Conservation (phyloP, 1,140 invertebrate species). For the Alviniconcha marisindica region DNA sequence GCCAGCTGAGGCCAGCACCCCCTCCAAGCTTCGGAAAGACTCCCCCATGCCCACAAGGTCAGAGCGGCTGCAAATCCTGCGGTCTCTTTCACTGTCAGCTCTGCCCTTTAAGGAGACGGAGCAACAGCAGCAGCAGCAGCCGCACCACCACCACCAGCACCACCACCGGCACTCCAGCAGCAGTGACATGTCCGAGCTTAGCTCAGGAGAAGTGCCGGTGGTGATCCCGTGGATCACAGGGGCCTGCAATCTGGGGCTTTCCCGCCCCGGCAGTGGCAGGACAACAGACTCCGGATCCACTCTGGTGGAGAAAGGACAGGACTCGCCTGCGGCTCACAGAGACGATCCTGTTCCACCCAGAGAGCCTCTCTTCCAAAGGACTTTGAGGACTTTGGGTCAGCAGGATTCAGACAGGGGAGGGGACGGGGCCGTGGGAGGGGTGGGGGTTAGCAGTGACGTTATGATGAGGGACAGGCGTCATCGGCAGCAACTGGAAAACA, state of each 20-base stretch:
- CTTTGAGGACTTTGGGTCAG: not conserved
- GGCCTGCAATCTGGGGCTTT: not conserved
- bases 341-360: not conserved
- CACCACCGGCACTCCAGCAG: conserved; percentile 47
- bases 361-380: not conserved
- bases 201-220: conserved; percentile 41
- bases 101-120: conserved; percentile 15
- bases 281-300: conserved; percentile 47
- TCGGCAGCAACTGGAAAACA: not conserved
- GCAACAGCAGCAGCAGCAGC: not conserved
- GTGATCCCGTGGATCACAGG: conserved; percentile 26
- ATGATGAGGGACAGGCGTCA: not conserved
- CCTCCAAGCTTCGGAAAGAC: not conserved
- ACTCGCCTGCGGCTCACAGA: not conserved
- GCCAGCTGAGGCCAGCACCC: not conserved
- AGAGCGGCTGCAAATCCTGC: conserved; percentile 14
- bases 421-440: not conserved
- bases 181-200: conserved; percentile 44
- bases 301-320: conserved; percentile 41
- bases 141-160: not conserved
- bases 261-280: conserved; percentile 39
- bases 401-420: not conserved
- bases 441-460: not conserved
- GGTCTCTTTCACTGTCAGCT: conserved; percentile 32
- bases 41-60: conserved; percentile 25